These are phyloP conservation scores for Octomys mimax DNA, from an alignment of 2,797 vertebrate species.

Conservation along the genomic window DNA sequence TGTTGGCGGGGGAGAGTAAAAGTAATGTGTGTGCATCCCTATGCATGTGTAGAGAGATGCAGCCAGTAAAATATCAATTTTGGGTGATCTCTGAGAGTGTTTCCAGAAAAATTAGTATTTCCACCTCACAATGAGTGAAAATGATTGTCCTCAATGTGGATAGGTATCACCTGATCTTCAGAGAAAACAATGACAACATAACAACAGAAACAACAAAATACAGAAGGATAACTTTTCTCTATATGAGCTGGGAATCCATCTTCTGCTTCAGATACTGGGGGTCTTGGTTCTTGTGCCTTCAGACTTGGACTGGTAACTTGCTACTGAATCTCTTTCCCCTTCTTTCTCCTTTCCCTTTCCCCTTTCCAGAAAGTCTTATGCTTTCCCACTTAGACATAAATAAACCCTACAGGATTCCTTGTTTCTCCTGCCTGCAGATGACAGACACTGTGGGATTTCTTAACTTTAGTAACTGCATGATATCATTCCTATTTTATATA, in stretches of 20 bases:
- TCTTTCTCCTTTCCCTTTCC: rapidly evolving
- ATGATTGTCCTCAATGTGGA: not conserved
- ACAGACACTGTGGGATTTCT: not conserved
- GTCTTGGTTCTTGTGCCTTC: not conserved
- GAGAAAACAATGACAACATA: not conserved
- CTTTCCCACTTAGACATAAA: not conserved
- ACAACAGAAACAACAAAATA: not conserved
- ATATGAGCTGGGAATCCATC: not conserved
- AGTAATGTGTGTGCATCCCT: no score
- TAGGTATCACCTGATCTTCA: not conserved
- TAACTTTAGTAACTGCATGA: not conserved
- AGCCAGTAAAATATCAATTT: not conserved
- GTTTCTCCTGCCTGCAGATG: not conserved
- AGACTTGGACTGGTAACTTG: not conserved
- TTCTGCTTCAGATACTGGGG: not conserved
- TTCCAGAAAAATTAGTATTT: not conserved
- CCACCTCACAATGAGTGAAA: not conserved
- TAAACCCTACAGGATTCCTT: not conserved
- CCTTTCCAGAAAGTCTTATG: no score
- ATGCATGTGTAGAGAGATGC: not conserved
- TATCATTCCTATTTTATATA: not conserved
- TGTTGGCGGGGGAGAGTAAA: not conserved
- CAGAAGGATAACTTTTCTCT: not conserved
- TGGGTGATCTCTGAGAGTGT: not conserved
- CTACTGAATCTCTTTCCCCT: no score